Percentiles rank a stretch among this genome's conserved stretches.
These are phyloP conservation scores for Gobius niger DNA, from an alignment of 2,113 vertebrate species.

Conservation along the genomic window DNA sequence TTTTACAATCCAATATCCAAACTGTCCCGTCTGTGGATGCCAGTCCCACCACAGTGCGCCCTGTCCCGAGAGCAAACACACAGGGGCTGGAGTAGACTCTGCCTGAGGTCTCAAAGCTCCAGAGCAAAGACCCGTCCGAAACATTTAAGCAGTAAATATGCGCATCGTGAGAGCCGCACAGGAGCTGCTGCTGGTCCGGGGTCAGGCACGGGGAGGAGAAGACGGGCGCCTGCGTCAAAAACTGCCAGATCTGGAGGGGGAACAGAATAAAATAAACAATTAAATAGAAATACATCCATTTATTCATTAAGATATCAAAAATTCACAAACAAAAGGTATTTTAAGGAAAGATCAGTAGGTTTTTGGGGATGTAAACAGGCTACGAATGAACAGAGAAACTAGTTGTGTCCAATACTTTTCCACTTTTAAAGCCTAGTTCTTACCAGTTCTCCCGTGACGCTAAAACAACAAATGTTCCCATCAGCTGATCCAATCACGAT, in stretches of 20 bases:
- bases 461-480: conserved; percentile 83
- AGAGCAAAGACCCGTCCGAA: conserved; percentile 79
- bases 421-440: conserved; percentile 19
- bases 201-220: conserved; percentile 90
- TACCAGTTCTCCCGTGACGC: conserved; percentile 84
- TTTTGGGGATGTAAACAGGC: too few species aligned
- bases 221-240: conserved; percentile 82
- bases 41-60: conserved; percentile 75
- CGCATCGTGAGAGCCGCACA: conserved; percentile 91
- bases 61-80: conserved; percentile 68
- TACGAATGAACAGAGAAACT: too few species aligned
- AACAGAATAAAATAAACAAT: background rate
- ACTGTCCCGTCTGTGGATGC: conserved; percentile 90
- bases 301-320: too few species aligned
- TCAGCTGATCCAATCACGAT: conserved; percentile 89
- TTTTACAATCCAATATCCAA: conserved; percentile 84
- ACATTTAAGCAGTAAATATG: conserved; percentile 83
- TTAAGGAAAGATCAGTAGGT: too few species aligned
- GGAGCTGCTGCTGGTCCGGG: conserved; percentile 71
- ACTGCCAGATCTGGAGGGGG: conserved; percentile 84
- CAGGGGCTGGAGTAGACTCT: conserved; percentile 89
- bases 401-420: too few species aligned
- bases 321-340: too few species aligned
- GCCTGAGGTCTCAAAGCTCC: conserved; percentile 85
- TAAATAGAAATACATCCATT: background rate